These are phyloP conservation scores for Chaetodon trifasciatus DNA, from an alignment of 2,797 vertebrate species.

Conservation along the genomic window DNA sequence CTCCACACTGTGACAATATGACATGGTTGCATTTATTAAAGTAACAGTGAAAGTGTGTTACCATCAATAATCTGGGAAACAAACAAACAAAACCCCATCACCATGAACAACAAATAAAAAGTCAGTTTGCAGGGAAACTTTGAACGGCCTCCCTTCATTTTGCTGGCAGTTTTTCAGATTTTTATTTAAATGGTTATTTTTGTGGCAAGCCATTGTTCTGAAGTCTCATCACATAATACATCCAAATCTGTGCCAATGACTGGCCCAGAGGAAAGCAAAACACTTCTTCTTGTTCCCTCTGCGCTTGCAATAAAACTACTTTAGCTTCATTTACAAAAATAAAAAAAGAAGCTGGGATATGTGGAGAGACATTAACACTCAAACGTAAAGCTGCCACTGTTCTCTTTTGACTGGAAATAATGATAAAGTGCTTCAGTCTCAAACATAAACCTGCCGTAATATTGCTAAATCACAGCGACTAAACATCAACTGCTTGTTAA, in stretches of 20 bases:
- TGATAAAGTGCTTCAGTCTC: conserved; percentile 19
- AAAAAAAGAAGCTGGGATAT: neutral
- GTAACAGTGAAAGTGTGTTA: neutral
- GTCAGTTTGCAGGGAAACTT: neutral
- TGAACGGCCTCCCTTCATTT: neutral
- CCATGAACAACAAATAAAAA: conserved; percentile 21
- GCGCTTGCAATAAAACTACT: conserved; percentile 7
- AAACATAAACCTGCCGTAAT: conserved; percentile 28
- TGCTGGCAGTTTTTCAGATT: neutral
- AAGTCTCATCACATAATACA: neutral
- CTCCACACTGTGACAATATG: neutral
- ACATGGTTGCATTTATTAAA: conserved; percentile 41
- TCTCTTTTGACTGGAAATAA: conserved; percentile 25
- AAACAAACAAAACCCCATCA: conserved; percentile 28
- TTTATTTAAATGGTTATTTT: conserved; percentile 13
- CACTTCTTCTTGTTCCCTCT: neutral
- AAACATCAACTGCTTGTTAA: conserved; percentile 17
- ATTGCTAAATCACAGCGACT: conserved; percentile 10
- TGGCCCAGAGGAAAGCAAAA: neutral
- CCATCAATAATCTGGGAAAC: neutral
- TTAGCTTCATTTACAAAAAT: conserved; percentile 1
- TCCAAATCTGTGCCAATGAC: neutral
- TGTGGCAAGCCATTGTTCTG: neutral
- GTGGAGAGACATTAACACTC: conserved; percentile 11
- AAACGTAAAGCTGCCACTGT: conserved; percentile 31